Evolutionary conservation across 1,140 invertebrate species (phyloP).

Genomic region (Atta colombica): DNA sequence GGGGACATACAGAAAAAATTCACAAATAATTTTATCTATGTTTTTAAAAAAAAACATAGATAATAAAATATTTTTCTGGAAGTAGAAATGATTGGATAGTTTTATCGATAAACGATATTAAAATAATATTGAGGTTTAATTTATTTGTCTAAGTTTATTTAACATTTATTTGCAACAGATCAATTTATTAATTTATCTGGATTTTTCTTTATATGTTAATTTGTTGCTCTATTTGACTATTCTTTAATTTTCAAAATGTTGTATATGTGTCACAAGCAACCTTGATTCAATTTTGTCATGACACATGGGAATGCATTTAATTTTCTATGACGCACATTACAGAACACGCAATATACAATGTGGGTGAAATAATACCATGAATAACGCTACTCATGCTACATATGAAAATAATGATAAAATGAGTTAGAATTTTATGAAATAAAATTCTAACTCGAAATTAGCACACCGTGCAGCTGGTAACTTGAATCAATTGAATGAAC

Average conservation of each 20-base stretch:
- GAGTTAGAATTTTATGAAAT: background rate
- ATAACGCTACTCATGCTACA: slow-evolving; percentile 60
- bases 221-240: background rate
- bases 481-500: slow-evolving; percentile 5
- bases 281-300: slow-evolving; percentile 60
- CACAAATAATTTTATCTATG: background rate
- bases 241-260: slow-evolving; percentile 45
- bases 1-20: background rate
- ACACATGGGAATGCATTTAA: slow-evolving; percentile 48
- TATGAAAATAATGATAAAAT: slow-evolving; percentile 14
- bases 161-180: background rate
- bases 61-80: background rate
- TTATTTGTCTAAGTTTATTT: background rate
- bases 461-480: background rate
- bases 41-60: no score
- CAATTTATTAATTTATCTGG: background rate
- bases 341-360: slow-evolving; percentile 55
- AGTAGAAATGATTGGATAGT: background rate
- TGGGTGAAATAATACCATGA: slow-evolving; percentile 67
- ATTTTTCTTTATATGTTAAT: background rate
- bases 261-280: slow-evolving; percentile 40
- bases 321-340: slow-evolving; percentile 61
- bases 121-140: slow-evolving; percentile 17
- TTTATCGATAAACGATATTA: background rate
- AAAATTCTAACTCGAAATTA: slow-evolving; percentile 17